A percentile compares a stretch with the other conserved stretches of the same genome.
Conservation (phyloP, 2,888 invertebrate species). For the Griposia aprilina region DNA sequence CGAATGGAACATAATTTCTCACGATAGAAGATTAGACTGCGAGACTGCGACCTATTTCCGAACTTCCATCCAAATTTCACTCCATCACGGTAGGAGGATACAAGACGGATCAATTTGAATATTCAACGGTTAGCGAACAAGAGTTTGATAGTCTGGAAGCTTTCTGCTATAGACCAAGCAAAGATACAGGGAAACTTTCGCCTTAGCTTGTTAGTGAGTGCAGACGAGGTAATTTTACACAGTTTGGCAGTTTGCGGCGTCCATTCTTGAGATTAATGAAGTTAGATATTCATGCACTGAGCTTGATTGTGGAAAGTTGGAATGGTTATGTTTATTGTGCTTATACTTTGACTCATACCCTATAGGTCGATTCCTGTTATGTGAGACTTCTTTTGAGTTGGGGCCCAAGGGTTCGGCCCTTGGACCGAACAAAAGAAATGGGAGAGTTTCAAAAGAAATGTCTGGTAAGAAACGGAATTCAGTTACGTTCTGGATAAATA, state of each 20-base stretch:
- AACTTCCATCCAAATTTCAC: constrained; percentile 58
- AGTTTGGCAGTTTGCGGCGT: constrained; percentile 69
- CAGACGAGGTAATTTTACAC: constrained; percentile 71
- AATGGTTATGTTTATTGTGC: neutral
- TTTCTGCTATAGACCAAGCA: constrained; percentile 67
- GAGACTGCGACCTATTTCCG: constrained; percentile 61
- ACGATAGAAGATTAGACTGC: constrained; percentile 52
- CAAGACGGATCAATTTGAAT: constrained; percentile 71
- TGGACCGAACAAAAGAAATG: too few relatives aligned
- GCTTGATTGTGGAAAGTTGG: constrained; percentile 30
- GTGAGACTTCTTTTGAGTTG: neutral
- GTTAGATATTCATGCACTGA: constrained; percentile 55
- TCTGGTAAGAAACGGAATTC: neutral
- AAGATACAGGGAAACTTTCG: constrained; percentile 70
- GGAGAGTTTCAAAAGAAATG: neutral
- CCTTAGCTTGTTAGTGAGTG: constrained; percentile 66
- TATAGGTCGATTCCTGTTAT: neutral
- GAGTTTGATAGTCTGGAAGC: constrained; percentile 71
- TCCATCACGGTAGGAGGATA: constrained; percentile 49
- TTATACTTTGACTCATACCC: neutral
- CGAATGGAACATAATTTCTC: constrained; percentile 52
- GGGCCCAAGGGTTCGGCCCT: too few relatives aligned
- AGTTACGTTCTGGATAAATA: neutral
- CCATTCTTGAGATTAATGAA: constrained; percentile 70
- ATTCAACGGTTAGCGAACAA: constrained; percentile 71